Conservation (phyloP, 2,888 invertebrate genomes). For the Drosophila antonietae region DNA sequence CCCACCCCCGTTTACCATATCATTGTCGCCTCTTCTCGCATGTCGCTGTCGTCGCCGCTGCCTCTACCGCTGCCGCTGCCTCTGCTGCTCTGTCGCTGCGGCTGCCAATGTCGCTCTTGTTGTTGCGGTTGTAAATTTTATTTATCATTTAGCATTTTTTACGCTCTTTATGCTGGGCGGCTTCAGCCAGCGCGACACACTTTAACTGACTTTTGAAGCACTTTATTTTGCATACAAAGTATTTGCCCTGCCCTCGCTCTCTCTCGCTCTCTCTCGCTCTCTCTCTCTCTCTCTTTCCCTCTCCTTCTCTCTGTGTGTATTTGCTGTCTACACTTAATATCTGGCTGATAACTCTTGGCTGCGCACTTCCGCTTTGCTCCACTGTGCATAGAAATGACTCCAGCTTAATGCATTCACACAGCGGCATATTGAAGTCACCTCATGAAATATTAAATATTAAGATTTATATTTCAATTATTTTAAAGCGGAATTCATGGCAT, state of each 20-base stretch:
- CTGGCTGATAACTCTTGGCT: conserved; percentile 38
- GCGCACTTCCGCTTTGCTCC: conserved; percentile 17
- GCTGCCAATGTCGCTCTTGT: conserved; percentile 56
- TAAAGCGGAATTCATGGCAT: not conserved
- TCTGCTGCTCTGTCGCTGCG: conserved; percentile 37
- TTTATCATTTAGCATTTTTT: conserved; percentile 81
- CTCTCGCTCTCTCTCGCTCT: no score
- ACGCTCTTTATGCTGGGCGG: conserved; percentile 70
- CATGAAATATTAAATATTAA: conserved; percentile 11
- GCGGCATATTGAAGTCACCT: conserved; percentile 4
- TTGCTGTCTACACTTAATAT: conserved; percentile 28
- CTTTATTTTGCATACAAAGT: conserved; percentile 79
- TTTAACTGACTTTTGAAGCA: conserved; percentile 79
- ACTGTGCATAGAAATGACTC: conserved; percentile 10
- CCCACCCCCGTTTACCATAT: conserved; percentile 13
- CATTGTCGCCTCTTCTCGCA: conserved; percentile 54
- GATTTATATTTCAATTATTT: conserved; percentile 14
- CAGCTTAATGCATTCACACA: conserved; percentile 7
- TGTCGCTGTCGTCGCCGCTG: conserved; percentile 46
- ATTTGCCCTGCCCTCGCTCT: conserved; percentile 51
- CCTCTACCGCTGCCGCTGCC: conserved; percentile 36
- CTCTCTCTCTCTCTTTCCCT: not conserved
- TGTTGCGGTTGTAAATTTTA: conserved; percentile 80
- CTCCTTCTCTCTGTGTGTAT: not conserved
- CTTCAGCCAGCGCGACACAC: conserved; percentile 50